phyloP scores from a whole-genome alignment of 1,140 invertebrate genomes.

The Papilio polytes region DNA sequence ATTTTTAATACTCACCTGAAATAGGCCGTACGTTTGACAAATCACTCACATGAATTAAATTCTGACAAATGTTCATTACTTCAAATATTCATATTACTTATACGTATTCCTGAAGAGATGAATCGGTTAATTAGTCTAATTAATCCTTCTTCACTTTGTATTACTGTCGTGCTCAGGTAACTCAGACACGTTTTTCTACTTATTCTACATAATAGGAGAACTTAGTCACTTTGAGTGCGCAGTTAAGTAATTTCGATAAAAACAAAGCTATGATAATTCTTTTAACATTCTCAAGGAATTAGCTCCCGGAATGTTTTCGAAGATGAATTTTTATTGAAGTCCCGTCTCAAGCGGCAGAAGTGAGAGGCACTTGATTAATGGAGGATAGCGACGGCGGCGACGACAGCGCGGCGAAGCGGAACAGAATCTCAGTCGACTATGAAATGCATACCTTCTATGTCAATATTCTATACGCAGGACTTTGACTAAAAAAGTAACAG shows the following conservation, averaged over 20 bases:
- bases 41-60: background rate
- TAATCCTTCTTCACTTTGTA: too few species aligned
- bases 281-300: background rate
- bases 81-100: too few species aligned
- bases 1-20: background rate
- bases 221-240: too few species aligned
- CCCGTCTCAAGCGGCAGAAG: constrained; percentile 13
- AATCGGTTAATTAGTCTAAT: too few species aligned
- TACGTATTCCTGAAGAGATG: too few species aligned
- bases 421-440: constrained; percentile 27
- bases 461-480: constrained; percentile 1
- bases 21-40: constrained; percentile 1
- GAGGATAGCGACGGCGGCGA: background rate
- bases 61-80: background rate
- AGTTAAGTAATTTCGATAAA: background rate
- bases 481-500: background rate
- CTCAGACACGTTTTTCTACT: too few species aligned
- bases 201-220: too few species aligned
- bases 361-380: constrained; percentile 12
- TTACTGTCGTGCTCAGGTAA: too few species aligned
- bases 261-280: background rate
- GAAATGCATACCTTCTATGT: constrained; percentile 6
- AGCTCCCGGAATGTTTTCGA: background rate
- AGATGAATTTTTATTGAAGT: constrained; percentile 11
- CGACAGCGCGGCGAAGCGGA: constrained; percentile 9